phyloP scores from a whole-genome alignment of 37 sponge, comb jelly and placozoan species.

The Hexactinellida sp. region DNA sequence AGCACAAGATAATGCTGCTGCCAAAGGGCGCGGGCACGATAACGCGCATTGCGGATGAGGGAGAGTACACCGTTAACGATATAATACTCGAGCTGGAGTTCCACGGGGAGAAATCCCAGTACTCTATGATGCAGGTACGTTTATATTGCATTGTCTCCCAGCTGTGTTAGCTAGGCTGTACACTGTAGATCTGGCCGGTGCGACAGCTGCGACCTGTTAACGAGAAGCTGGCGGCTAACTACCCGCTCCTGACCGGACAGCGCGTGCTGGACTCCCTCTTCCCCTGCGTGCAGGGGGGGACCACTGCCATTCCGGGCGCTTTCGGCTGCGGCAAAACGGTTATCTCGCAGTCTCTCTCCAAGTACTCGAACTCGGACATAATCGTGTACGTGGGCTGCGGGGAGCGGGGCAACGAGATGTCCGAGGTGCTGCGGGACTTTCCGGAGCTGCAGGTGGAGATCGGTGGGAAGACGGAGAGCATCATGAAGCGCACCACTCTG shows the following conservation, averaged over 20 bases:
- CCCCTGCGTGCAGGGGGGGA: conserved; percentile 99
- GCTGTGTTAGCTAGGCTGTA: neutral
- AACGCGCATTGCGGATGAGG: conserved; percentile 68
- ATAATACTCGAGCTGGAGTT: conserved; percentile 83
- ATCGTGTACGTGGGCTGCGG: conserved; percentile 99
- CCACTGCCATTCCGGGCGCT: conserved; percentile 97
- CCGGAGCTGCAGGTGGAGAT: conserved; percentile 92
- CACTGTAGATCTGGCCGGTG: conserved; percentile 92
- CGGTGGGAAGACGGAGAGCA: conserved; percentile 71
- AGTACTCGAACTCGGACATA: conserved; percentile 97
- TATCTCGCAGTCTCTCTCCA: conserved; percentile 93
- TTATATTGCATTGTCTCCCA: neutral
- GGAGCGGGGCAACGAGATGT: conserved; percentile 98
- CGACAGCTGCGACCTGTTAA: conserved; percentile 76
- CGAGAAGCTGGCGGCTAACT: conserved; percentile 91
- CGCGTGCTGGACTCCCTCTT: conserved; percentile 95
- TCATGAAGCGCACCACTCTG: conserved; percentile 96
- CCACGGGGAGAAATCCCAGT: conserved; percentile 69
- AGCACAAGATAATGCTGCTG: conserved; percentile 68
- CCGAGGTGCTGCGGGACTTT: conserved; percentile 92
- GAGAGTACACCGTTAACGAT: conserved; percentile 75
- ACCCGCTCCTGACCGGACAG: conserved; percentile 94
- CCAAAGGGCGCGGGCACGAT: conserved; percentile 80
- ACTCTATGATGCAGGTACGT: conserved; percentile 80
- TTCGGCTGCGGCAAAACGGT: conserved; percentile 99